Base-by-base conservation (phyloP, 2,888 invertebrate species). In the Leptinotarsa tumamoca region DNA sequence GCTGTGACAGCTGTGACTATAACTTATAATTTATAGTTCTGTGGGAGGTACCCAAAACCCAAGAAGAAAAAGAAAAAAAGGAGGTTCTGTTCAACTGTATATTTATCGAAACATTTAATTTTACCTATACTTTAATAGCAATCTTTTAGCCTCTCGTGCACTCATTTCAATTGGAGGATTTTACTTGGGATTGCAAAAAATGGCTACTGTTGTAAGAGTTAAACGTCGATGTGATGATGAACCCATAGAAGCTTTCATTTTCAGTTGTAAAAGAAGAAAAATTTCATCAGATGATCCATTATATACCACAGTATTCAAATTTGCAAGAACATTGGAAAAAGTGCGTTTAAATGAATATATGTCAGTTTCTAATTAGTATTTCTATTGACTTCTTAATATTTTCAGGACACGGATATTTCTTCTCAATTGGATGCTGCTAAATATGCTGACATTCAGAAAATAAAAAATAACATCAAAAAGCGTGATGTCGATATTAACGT, bases 171-270 rank as follows among this genome's bases (percentile, higher is more conserved):
- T 43, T 10, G 43, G 43, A 10, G 13, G 43, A 43, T 43, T 43
- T 43, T 43, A 43, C 3, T 10, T 43, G 10, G 10, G 10, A 43
- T 43, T 10, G 43, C 43, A n/a, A 21, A 82, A 78, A 83, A 90
- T 92, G 89, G 90, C 93, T 50, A 91, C 95, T 4, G 90, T 95
- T 74, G 90, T 95, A 74, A 90, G 95, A 80, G 92, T 95, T 4
- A 95, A 95, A 88, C 91, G 95, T 56, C 90, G 92, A 83, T 90
- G 92, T 33, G 92, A 93, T 74, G 93, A 94, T 79, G 93, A 93
- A 83, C 95, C 95, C 1, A 90, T 92, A 79, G 92, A 93, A 85
- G 92, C 93, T 3, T 89, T 95, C 79, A 90, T 95, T 68, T 89
- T 95, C 66, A 91, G 93, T 82, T 94, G 94, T 82, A 95, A 95